Percentiles rank a stretch among this genome's conserved stretches.
These are phyloP conservation scores for Mobula hypostoma DNA, from an alignment of 2,113 vertebrate genomes.

Conservation along the genomic window DNA sequence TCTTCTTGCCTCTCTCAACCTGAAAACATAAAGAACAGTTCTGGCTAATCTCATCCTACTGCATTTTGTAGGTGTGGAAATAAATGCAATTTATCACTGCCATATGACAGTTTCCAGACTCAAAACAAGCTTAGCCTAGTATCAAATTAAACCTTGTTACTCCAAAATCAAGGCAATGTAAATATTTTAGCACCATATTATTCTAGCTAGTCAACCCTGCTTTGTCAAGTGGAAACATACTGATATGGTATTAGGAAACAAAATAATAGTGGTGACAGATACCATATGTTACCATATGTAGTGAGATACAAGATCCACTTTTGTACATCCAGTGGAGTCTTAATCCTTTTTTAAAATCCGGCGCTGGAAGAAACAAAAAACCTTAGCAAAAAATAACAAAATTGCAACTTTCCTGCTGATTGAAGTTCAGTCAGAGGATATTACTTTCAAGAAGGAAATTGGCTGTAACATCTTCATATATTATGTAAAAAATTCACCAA, in stretches of 20 bases:
- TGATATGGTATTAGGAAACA: not conserved
- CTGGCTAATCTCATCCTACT: not conserved
- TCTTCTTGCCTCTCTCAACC: not conserved
- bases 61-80: conserved; percentile 27
- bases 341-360: not conserved
- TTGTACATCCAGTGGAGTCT: not conserved
- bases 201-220: not conserved
- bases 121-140: not conserved
- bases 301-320: not conserved
- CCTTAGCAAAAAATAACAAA: not conserved
- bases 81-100: conserved; percentile 10
- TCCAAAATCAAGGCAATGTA: conserved; percentile 16
- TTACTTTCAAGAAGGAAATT: not conserved
- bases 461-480: not conserved
- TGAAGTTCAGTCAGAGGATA: conserved; percentile 6
- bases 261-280: not conserved
- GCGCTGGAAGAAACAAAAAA: not conserved
- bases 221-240: conserved; percentile 16
- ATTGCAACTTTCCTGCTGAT: not conserved
- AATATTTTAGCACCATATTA: conserved; percentile 22
- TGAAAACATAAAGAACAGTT: not conserved
- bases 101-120: not conserved
- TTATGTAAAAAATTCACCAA: not conserved
- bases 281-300: not conserved
- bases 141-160: not conserved